A percentile compares a stretch with the other conserved stretches of the same genome.
Evolutionary conservation across 2,888 invertebrate species (phyloP).

Genomic region (Orchesella flavescens): DNA sequence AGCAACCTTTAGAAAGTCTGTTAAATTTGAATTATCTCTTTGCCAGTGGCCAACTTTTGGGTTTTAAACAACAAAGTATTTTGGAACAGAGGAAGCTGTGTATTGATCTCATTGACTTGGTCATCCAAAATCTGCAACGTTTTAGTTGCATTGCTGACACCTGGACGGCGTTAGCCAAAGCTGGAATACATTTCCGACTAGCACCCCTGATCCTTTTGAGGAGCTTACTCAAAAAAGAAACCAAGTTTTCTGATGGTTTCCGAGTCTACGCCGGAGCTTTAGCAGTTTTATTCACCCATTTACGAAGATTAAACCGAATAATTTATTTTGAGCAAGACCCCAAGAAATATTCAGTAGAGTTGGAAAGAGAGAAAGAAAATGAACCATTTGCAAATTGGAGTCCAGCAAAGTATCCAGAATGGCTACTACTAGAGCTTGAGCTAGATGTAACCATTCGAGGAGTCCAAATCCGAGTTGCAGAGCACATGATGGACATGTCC

Average conservation of each 20-base stretch:
- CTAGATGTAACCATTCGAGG: not conserved
- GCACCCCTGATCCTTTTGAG: not conserved
- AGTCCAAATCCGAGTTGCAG: constrained; percentile 55
- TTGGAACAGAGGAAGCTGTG: too few relatives aligned
- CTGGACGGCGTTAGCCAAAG: not conserved
- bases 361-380: not conserved
- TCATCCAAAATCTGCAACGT: too few relatives aligned
- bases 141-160: too few relatives aligned
- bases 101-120: too few relatives aligned
- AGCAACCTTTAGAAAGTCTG: too few relatives aligned
- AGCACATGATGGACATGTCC: constrained; percentile 42
- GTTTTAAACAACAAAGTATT: too few relatives aligned
- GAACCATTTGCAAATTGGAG: not conserved
- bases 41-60: too few relatives aligned
- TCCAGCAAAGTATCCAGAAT: not conserved
- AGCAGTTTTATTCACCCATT: not conserved
- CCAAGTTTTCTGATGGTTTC: not conserved
- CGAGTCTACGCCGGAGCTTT: not conserved
- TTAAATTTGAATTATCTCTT: too few relatives aligned
- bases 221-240: not conserved
- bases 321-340: not conserved
- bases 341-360: not conserved
- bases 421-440: not conserved
- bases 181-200: not conserved
- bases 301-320: not conserved